Evolutionary conservation across 2,113 vertebrate species (phyloP).

Genomic region (Sapajus apella): DNA sequence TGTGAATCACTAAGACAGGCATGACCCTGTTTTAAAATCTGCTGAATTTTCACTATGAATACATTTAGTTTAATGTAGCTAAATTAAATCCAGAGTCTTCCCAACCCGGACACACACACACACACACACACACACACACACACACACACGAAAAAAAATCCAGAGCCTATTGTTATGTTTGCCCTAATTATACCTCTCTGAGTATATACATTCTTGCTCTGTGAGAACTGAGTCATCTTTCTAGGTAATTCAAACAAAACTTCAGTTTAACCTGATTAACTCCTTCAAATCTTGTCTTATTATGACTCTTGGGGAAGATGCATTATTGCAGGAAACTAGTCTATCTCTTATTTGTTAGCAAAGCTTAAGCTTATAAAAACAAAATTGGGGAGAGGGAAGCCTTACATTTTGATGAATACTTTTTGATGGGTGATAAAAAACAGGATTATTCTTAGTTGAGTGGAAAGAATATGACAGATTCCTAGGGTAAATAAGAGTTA

Average conservation of each 20-base stretch:
- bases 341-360: neutral
- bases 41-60: neutral
- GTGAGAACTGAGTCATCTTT: neutral
- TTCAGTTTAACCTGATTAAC: neutral
- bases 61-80: neutral
- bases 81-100: neutral
- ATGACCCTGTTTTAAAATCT: slow-evolving; percentile 7
- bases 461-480: neutral
- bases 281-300: neutral
- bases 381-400: neutral
- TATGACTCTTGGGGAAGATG: neutral
- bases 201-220: neutral
- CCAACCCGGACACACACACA: too few species aligned
- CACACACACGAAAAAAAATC: neutral
- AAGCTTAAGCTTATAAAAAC: too few species aligned
- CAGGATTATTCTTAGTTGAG: neutral
- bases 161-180: neutral
- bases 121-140: too few species aligned
- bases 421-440: slow-evolving; percentile 31
- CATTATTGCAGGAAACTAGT: neutral
- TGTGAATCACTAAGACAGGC: neutral
- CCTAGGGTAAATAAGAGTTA: neutral
- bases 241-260: slow-evolving; percentile 1
- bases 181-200: neutral
- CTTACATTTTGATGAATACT: neutral